These are phyloP conservation scores for Strigamia maritima DNA, from an alignment of 2,888 invertebrate species.

Conservation along the genomic window DNA sequence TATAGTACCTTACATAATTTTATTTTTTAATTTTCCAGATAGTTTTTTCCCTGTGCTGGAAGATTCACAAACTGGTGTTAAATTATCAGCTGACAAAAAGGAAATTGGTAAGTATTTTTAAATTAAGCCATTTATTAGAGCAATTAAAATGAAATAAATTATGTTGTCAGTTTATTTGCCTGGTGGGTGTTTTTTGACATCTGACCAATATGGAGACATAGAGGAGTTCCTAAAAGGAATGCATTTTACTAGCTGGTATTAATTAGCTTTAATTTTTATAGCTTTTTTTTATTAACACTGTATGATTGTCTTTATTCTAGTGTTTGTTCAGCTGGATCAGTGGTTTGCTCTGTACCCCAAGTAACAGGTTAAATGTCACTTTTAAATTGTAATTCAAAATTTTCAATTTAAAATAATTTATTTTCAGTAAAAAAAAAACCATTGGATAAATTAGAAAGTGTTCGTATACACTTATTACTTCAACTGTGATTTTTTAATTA, in stretches of 20 bases:
- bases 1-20: not conserved
- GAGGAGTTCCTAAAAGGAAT: constrained; percentile 18
- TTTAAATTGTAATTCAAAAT: not conserved
- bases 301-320: not conserved
- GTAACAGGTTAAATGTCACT: not conserved
- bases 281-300: not conserved
- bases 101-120: not conserved
- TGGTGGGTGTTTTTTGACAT: constrained; percentile 19
- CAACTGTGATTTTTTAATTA: not conserved
- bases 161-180: constrained; percentile 16
- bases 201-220: constrained; percentile 21
- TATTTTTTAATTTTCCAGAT: not conserved
- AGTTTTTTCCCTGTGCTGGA: not conserved
- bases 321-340: not conserved
- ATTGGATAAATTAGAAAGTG: not conserved
- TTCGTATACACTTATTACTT: too few species aligned
- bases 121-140: not conserved
- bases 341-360: constrained; percentile 20
- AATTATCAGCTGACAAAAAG: constrained; percentile 16
- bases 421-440: not conserved
- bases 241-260: constrained; percentile 34
- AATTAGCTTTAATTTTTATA: not conserved
- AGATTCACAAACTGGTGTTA: not conserved
- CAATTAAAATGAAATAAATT: not conserved
- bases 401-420: not conserved